These are phyloP conservation scores for Euzophera pinguis DNA, from an alignment of 2,888 invertebrate genomes.

Conservation along the genomic window DNA sequence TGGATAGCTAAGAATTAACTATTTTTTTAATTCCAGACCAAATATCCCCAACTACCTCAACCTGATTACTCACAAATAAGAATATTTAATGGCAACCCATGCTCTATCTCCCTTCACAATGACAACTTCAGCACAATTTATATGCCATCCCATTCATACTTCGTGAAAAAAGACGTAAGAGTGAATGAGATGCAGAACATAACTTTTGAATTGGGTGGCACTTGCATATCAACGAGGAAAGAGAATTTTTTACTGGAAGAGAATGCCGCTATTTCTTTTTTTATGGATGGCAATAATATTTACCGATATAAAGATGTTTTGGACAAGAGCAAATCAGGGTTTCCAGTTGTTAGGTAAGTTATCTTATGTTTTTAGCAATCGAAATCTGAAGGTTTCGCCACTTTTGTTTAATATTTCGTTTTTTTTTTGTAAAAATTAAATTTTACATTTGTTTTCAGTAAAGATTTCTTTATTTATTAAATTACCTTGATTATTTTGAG, in stretches of 20 bases:
- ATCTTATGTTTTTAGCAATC: not conserved
- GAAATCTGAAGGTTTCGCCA: too few relatives aligned
- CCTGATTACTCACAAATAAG: conserved; percentile 78
- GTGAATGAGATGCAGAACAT: conserved; percentile 32
- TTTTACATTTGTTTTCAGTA: too few relatives aligned
- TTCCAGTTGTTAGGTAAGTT: conserved; percentile 76
- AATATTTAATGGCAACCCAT: conserved; percentile 79
- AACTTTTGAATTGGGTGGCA: conserved; percentile 36
- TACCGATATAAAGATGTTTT: conserved; percentile 59
- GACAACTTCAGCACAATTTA: conserved; percentile 55
- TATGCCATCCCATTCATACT: conserved; percentile 46
- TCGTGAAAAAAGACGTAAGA: conserved; percentile 39
- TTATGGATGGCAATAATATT: conserved; percentile 36
- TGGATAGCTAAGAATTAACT: too few relatives aligned
- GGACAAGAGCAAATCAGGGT: conserved; percentile 77
- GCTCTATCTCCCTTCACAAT: conserved; percentile 65
- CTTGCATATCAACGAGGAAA: conserved; percentile 38
- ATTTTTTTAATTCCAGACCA: conserved; percentile 8
- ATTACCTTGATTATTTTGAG: too few relatives aligned
- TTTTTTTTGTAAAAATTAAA: too few relatives aligned
- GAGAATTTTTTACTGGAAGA: conserved; percentile 45
- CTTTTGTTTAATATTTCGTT: too few relatives aligned
- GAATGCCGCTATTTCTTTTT: conserved; percentile 51
- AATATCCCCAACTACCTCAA: conserved; percentile 78
- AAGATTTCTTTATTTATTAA: too few relatives aligned